Evolutionary conservation across 2,797 vertebrate genomes (phyloP).

Genomic region (Valencia hispanica): DNA sequence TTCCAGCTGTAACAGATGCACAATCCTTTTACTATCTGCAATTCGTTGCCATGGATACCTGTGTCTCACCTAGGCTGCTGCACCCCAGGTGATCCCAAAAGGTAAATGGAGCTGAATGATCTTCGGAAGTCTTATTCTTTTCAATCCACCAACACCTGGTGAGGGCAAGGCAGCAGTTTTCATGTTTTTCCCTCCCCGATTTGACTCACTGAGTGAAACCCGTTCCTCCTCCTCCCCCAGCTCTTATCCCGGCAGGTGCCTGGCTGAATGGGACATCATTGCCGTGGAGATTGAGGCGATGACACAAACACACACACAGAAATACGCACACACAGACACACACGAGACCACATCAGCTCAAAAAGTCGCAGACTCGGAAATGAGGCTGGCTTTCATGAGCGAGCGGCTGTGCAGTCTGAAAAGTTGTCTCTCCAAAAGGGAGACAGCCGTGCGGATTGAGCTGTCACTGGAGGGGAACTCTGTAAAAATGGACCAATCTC

Average conservation of each 20-base stretch:
- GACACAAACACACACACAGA: slow-evolving; percentile 26
- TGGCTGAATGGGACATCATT: slow-evolving; percentile 66
- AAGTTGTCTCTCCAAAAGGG: slow-evolving; percentile 35
- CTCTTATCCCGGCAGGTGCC: slow-evolving; percentile 68
- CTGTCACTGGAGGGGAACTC: slow-evolving; percentile 48
- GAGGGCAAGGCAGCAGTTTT: slow-evolving; percentile 39
- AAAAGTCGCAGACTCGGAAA: slow-evolving; percentile 39
- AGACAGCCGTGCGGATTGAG: slow-evolving; percentile 48
- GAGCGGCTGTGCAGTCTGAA: slow-evolving; percentile 36
- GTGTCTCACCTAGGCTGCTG: slow-evolving; percentile 38
- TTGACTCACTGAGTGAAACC: slow-evolving; percentile 48
- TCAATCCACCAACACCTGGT: slow-evolving; percentile 61
- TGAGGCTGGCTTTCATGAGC: slow-evolving; percentile 47
- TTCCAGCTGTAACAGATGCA: slow-evolving; percentile 37
- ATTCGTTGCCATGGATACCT: slow-evolving; percentile 59
- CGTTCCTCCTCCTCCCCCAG: slow-evolving; percentile 16
- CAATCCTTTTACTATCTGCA: slow-evolving; percentile 15
- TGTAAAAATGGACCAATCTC: slow-evolving; percentile 40
- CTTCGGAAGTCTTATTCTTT: slow-evolving; percentile 56
- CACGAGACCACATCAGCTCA: neutral
- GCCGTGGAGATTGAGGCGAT: slow-evolving; percentile 56
- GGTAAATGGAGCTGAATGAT: slow-evolving; percentile 77
- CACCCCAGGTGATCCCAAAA: slow-evolving; percentile 61
- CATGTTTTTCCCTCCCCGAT: slow-evolving; percentile 15
- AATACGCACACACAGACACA: slow-evolving; percentile 17